phyloP scores from a whole-genome alignment of 2,888 invertebrate species.

The Drosophila melanocephala region DNA sequence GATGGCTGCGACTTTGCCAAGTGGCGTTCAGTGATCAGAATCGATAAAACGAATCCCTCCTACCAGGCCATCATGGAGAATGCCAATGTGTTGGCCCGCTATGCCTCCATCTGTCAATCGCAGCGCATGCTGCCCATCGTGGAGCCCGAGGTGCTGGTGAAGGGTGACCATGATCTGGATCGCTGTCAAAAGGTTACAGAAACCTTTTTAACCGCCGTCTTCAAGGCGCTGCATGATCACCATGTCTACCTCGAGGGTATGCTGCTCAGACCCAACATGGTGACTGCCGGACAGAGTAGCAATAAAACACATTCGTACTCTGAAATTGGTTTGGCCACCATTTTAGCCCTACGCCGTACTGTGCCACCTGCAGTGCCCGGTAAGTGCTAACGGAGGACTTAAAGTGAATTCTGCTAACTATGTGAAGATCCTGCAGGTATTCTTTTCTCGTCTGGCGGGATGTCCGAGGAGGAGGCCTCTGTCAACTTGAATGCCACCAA shows the following conservation, averaged over 20 bases:
- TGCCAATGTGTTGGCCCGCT: constrained; percentile 98
- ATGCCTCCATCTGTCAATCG: constrained; percentile 97
- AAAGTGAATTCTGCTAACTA: neutral
- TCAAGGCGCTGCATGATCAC: constrained; percentile 98
- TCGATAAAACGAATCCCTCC: constrained; percentile 95
- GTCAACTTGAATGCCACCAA: constrained; percentile 98
- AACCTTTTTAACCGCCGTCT: constrained; percentile 95
- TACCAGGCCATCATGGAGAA: constrained; percentile 96
- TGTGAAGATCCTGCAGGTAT: constrained; percentile 88
- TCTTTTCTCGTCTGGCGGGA: constrained; percentile 98
- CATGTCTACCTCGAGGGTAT: constrained; percentile 99
- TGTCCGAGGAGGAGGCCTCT: constrained; percentile 98
- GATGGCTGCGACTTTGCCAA: constrained; percentile 99
- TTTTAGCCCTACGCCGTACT: constrained; percentile 95
- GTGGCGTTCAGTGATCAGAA: constrained; percentile 98
- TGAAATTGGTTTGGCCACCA: constrained; percentile 96
- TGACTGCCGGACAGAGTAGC: constrained; percentile 94
- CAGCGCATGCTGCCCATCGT: constrained; percentile 99
- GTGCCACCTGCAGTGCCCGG: constrained; percentile 98
- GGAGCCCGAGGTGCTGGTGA: constrained; percentile 98
- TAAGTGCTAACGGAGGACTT: constrained; percentile 79
- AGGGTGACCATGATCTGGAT: constrained; percentile 97
- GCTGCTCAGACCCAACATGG: constrained; percentile 99
- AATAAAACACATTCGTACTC: constrained; percentile 90
- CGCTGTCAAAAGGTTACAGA: constrained; percentile 98